A percentile compares a stretch with the other conserved stretches of the same genome.
These are phyloP conservation scores for Amphiprion clarkii DNA, from an alignment of 2,797 vertebrate genomes.

Conservation along the genomic window DNA sequence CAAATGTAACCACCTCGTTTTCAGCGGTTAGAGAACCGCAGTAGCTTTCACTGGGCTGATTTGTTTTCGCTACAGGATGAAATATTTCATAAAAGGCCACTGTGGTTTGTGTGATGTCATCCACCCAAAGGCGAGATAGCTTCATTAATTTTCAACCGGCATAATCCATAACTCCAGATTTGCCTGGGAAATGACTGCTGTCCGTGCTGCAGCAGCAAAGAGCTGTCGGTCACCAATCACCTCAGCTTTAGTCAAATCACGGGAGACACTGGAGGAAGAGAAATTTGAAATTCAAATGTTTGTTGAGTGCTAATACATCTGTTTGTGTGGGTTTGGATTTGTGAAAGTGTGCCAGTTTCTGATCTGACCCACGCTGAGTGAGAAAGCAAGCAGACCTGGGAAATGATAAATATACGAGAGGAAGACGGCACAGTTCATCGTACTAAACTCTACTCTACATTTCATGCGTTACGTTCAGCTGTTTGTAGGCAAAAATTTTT, in stretches of 20 bases:
- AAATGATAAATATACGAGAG: background rate
- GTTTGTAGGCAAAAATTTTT: background rate
- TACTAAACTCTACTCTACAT: background rate
- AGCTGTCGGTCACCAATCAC: conserved; percentile 15
- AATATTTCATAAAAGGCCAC: conserved; percentile 31
- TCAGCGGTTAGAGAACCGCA: conserved; percentile 13
- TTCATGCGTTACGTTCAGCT: background rate
- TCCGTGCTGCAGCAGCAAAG: background rate
- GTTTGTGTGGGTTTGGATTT: conserved; percentile 29
- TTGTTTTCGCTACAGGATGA: conserved; percentile 20
- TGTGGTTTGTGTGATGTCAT: conserved; percentile 52
- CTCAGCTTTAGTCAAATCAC: conserved; percentile 55
- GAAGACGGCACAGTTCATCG: background rate
- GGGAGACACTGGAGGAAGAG: conserved; percentile 14
- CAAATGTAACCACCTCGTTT: conserved; percentile 16
- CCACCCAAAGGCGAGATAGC: conserved; percentile 19
- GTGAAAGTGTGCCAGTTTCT: conserved; percentile 8
- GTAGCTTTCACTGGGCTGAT: background rate
- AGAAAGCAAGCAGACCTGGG: background rate
- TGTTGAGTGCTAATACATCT: conserved; percentile 3
- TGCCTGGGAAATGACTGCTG: conserved; percentile 58
- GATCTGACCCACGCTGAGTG: too few relatives aligned
- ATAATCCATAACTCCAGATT: conserved; percentile 40
- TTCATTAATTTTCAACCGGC: conserved; percentile 49
- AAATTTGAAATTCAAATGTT: conserved; percentile 71